These are phyloP conservation scores for Barypeithes pellucidus DNA, from an alignment of 2,888 invertebrate species.

Conservation along the genomic window DNA sequence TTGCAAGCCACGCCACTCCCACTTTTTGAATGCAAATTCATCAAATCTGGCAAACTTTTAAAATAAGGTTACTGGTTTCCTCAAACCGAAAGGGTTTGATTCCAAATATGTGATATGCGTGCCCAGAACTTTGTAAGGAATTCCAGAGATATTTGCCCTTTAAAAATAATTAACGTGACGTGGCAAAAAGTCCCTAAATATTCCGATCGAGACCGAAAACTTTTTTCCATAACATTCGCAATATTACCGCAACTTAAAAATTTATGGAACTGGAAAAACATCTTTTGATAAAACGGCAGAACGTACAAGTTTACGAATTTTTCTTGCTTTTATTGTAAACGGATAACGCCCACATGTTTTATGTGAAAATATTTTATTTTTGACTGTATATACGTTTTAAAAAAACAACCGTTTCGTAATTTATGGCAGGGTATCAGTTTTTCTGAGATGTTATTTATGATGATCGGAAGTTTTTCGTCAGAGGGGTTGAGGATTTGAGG, in stretches of 20 bases:
- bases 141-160: too few relatives aligned
- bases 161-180: too few relatives aligned
- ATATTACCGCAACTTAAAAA: slow-evolving; percentile 56
- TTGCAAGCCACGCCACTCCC: too few relatives aligned
- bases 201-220: slow-evolving; percentile 14
- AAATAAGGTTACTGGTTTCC: too few relatives aligned
- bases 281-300: slow-evolving; percentile 36
- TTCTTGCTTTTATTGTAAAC: slow-evolving; percentile 20
- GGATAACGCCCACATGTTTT: slow-evolving; percentile 14
- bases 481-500: too few relatives aligned
- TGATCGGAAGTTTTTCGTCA: not conserved
- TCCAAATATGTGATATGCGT: too few relatives aligned
- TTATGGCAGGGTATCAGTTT: not conserved
- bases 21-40: too few relatives aligned
- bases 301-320: slow-evolving; percentile 18
- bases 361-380: slow-evolving; percentile 11
- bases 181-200: not conserved
- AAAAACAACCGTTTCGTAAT: slow-evolving; percentile 12
- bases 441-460: not conserved
- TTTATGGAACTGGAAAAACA: slow-evolving; percentile 60
- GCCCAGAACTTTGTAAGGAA: too few relatives aligned
- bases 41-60: too few relatives aligned
- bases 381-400: slow-evolving; percentile 4
- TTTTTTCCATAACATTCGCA: slow-evolving; percentile 19
- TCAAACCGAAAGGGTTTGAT: too few relatives aligned